A percentile compares a stretch with the other conserved stretches of the same genome.
Evolutionary conservation across 2,113 vertebrate genomes (phyloP).

Genomic region (Rhinolophus ferrumequinum): DNA sequence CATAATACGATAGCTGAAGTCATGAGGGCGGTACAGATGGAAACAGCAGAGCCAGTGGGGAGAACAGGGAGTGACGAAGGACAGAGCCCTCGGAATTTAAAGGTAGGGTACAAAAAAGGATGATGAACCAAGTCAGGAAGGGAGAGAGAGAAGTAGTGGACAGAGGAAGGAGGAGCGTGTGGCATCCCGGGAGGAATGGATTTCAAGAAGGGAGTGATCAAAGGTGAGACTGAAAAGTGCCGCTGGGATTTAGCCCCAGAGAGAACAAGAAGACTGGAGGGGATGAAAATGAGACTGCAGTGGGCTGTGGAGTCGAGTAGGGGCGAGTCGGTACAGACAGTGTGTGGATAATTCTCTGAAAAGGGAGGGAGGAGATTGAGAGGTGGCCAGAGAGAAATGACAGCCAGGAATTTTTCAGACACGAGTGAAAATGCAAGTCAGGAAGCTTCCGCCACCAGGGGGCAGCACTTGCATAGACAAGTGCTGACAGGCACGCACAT

Average conservation of each 20-base stretch:
- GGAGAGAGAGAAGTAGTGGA: neutral
- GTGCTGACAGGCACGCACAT: accelerated
- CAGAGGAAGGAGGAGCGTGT: neutral
- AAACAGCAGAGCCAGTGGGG: too few species aligned
- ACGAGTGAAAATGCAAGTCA: neutral
- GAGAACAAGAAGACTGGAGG: neutral
- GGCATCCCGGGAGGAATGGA: neutral
- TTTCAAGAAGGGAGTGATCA: neutral
- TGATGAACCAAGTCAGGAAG: neutral
- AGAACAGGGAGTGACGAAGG: neutral
- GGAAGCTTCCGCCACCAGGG: neutral
- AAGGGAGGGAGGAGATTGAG: neutral
- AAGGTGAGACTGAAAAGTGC: neutral
- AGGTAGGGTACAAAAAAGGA: neutral
- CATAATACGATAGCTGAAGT: too few species aligned
- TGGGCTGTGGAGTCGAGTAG: neutral
- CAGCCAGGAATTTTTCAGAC: neutral
- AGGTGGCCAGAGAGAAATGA: too few species aligned
- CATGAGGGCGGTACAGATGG: neutral
- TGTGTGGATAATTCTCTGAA: neutral
- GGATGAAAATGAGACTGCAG: too few species aligned
- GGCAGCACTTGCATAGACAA: neutral
- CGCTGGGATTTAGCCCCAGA: neutral
- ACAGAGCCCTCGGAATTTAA: neutral
- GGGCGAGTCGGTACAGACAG: too few species aligned